phyloP scores from a whole-genome alignment of 2,888 invertebrate species.

The Ametastegia equiseti region DNA sequence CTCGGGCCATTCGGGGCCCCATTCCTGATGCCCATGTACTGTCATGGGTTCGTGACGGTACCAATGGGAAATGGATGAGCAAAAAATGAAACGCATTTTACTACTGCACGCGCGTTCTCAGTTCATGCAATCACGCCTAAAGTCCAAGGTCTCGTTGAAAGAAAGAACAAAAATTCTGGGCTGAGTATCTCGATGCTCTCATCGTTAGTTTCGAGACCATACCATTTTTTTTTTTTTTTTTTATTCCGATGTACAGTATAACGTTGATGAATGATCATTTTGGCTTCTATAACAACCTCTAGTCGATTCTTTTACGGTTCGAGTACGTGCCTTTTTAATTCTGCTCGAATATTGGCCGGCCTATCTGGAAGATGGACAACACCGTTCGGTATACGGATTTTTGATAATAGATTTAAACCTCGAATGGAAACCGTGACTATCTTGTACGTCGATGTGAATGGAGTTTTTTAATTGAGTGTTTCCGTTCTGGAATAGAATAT shows the following conservation, averaged over 20 bases:
- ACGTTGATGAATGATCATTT: background rate
- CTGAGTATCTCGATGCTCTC: conserved; percentile 31
- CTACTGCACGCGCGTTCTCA: conserved; percentile 49
- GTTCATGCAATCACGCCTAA: background rate
- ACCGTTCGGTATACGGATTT: conserved; percentile 35
- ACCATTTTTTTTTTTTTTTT: too few relatives aligned
- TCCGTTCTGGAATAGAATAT: conserved; percentile 41
- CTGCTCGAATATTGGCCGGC: conserved; percentile 25
- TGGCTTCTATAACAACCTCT: background rate
- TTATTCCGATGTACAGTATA: background rate
- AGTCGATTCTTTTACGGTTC: conserved; percentile 23
- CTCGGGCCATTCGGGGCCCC: background rate
- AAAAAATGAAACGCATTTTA: conserved; percentile 23
- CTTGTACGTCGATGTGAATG: conserved; percentile 29
- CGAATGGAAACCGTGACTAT: conserved; percentile 20
- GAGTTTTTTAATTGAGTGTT: conserved; percentile 37
- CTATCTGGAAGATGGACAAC: conserved; percentile 30
- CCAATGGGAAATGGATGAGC: conserved; percentile 47
- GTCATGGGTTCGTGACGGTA: conserved; percentile 40
- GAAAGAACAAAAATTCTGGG: background rate
- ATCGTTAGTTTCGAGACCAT: background rate
- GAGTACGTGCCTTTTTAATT: conserved; percentile 47
- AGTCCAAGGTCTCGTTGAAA: conserved; percentile 54
- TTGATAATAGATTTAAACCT: conserved; percentile 25
- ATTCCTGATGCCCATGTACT: background rate